Conservation (phyloP, 2,888 invertebrate genomes). For the Drosophila nigritarsus region DNA sequence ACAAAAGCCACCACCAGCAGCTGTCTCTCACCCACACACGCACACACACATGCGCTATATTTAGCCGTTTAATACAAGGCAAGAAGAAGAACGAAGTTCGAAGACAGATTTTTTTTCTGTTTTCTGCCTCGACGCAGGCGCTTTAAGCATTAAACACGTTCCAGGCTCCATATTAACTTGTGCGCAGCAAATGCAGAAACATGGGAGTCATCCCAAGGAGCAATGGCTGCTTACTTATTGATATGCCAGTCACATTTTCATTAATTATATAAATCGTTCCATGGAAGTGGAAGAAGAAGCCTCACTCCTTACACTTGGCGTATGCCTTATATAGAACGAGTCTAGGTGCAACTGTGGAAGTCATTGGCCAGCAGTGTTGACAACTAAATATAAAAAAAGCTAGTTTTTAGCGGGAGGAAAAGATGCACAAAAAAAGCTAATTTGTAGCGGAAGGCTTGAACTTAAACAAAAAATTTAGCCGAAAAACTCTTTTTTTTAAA, state of each 20-base stretch:
- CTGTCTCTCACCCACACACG: slow-evolving; percentile 63
- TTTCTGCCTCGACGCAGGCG: slow-evolving; percentile 21
- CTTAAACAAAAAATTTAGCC: background rate
- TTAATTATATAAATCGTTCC: slow-evolving; percentile 51
- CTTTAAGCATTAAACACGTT: slow-evolving; percentile 15
- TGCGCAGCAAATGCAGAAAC: slow-evolving; percentile 46
- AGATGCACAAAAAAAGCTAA: background rate
- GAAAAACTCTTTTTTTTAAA: background rate
- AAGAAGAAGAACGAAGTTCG: slow-evolving; percentile 35
- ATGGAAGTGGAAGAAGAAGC: slow-evolving; percentile 22
- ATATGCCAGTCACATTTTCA: slow-evolving; percentile 58
- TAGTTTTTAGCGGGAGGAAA: background rate
- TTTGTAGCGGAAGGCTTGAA: background rate
- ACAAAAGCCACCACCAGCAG: slow-evolving; percentile 69
- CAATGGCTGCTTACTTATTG: slow-evolving; percentile 39
- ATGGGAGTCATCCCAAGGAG: slow-evolving; percentile 26
- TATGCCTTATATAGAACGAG: slow-evolving; percentile 3
- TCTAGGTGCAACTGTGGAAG: background rate
- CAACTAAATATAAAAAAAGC: background rate
- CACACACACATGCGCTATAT: slow-evolving; percentile 37
- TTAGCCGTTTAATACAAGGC: slow-evolving; percentile 34
- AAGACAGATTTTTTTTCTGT: slow-evolving; percentile 46
- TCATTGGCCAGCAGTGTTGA: slow-evolving; percentile 1
- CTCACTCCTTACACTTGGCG: slow-evolving; percentile 48
- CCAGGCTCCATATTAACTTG: slow-evolving; percentile 60